Conservation (phyloP, 2,113 vertebrate species). For the Acanthisitta chloris region DNA sequence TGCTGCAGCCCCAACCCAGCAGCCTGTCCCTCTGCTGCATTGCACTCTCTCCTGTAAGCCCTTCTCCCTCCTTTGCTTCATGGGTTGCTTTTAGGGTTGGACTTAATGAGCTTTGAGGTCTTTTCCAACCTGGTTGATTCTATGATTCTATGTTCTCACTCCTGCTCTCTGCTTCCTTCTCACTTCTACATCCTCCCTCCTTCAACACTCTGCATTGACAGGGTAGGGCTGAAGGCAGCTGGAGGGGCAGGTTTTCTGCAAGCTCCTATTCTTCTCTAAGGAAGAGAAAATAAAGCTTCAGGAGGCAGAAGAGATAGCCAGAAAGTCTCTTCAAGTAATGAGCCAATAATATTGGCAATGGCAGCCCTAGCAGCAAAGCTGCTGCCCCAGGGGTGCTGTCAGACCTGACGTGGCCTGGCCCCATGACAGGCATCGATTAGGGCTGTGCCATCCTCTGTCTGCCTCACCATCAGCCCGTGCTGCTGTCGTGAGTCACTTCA, state of each 20-base stretch:
- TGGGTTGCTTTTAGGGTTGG: too few species aligned
- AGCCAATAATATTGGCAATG: neutral
- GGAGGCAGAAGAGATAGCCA: neutral
- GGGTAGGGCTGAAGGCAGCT: neutral
- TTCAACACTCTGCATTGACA: neutral
- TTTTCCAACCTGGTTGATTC: too few species aligned
- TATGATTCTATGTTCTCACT: neutral
- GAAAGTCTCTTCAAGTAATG: neutral
- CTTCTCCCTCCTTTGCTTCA: neutral
- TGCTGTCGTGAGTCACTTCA: neutral
- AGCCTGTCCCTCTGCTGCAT: neutral
- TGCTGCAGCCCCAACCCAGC: fast-evolving
- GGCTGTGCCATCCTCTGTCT: neutral
- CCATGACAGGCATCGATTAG: neutral
- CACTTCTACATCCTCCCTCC: neutral
- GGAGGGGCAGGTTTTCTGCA: neutral
- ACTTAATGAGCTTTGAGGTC: too few species aligned
- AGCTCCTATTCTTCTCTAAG: neutral
- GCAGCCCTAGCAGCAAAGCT: neutral
- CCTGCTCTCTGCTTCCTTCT: neutral
- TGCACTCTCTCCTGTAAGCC: neutral
- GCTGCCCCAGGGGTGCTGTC: neutral
- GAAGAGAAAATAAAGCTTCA: neutral
- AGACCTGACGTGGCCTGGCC: neutral
- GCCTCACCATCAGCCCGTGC: neutral